These are phyloP conservation scores for Danio kyathit DNA, from an alignment of 2,797 vertebrate species.

Conservation along the genomic window DNA sequence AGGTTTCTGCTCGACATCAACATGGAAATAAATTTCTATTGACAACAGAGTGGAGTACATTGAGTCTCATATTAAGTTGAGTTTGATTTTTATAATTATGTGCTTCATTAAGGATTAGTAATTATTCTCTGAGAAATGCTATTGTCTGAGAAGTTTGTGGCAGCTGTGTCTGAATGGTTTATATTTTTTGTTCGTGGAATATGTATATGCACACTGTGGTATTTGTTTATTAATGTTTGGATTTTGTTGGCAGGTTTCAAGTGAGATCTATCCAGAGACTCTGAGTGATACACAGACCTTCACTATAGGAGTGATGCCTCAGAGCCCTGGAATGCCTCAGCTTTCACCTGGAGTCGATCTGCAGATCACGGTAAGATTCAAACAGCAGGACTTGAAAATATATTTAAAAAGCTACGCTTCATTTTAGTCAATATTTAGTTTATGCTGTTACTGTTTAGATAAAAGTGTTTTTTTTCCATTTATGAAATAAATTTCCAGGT, in stretches of 20 bases:
- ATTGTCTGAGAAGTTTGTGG: not conserved
- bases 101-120: not conserved
- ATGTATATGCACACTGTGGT: not conserved
- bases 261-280: constrained; percentile 67
- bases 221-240: not conserved
- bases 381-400: not conserved
- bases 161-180: not conserved
- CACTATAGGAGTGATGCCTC: constrained; percentile 89
- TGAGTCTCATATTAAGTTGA: not conserved
- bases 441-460: not conserved
- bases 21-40: constrained; percentile 7
- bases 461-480: not conserved
- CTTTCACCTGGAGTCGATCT: constrained; percentile 85
- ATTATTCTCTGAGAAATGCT: not conserved
- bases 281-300: constrained; percentile 84
- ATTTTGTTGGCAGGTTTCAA: constrained; percentile 83
- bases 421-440: not conserved
- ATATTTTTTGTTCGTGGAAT: not conserved
- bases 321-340: constrained; percentile 81
- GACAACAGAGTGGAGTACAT: not conserved
- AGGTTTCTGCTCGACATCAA: constrained; percentile 20
- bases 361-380: constrained; percentile 89
- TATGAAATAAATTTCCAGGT: not conserved
- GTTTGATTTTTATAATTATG: constrained; percentile 24
- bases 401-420: not conserved